These are phyloP conservation scores for Rapana venosa DNA, from an alignment of 2,888 invertebrate species.

Conservation along the genomic window DNA sequence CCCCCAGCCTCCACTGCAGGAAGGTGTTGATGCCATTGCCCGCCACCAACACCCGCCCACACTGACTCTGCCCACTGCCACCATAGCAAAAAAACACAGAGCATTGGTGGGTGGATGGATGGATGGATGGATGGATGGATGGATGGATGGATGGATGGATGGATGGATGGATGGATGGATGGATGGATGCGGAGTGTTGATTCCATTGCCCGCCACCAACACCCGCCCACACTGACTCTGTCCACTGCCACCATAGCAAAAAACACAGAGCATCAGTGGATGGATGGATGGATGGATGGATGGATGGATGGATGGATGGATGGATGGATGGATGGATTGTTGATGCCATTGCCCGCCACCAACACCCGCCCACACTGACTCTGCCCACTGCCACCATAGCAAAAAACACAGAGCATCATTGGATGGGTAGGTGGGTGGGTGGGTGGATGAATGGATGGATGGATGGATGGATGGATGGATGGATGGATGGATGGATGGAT, in stretches of 20 bases:
- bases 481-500: too few species aligned
- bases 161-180: too few species aligned
- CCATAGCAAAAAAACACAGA: neutral
- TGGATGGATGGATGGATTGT: neutral
- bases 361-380: neutral
- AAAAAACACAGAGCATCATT: neutral
- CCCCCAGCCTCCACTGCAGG: slow-evolving; percentile 22
- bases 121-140: neutral
- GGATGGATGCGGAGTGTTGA: too few species aligned
- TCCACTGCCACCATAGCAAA: neutral
- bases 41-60: neutral
- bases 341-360: neutral
- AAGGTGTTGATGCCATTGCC: slow-evolving; percentile 10
- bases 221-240: slow-evolving; percentile 8
- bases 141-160: too few species aligned
- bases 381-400: neutral
- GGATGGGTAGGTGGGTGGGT: too few species aligned
- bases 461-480: too few species aligned
- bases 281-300: too few species aligned
- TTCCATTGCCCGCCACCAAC: neutral
- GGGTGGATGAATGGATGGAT: too few species aligned
- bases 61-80: neutral
- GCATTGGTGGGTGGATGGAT: too few species aligned
- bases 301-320: too few species aligned
- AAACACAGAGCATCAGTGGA: neutral